A percentile compares a stretch with the other conserved stretches of the same genome.
Evolutionary conservation across 2,113 vertebrate genomes (phyloP).

Genomic region (Nothoprocta perdicaria): DNA sequence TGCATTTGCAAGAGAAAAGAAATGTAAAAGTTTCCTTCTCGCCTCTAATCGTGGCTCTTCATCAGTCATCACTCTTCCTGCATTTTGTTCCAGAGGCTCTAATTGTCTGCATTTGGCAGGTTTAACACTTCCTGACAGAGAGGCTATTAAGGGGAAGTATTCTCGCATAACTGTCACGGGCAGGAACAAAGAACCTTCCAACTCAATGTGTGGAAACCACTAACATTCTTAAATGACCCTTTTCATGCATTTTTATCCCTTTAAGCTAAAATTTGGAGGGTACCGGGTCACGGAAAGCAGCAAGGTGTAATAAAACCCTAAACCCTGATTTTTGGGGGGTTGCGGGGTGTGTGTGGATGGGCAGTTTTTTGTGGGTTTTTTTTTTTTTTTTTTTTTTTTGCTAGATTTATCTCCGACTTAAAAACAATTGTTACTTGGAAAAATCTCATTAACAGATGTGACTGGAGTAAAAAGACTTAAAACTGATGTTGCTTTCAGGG

Average conservation of each 20-base stretch:
- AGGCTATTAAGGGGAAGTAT: constrained; percentile 90
- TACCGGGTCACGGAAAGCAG: constrained; percentile 74
- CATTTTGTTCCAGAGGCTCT: constrained; percentile 85
- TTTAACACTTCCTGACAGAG: constrained; percentile 94
- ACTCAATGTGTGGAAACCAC: constrained; percentile 83
- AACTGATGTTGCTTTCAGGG: constrained; percentile 84
- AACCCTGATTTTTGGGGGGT: constrained; percentile 60
- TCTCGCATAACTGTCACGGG: constrained; percentile 89
- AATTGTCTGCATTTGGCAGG: constrained; percentile 90
- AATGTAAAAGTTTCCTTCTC: constrained; percentile 80
- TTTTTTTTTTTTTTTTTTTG: background rate
- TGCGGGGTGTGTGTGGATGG: no score
- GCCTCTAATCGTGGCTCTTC: constrained; percentile 77
- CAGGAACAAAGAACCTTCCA: constrained; percentile 86
- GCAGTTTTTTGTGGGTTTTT: background rate
- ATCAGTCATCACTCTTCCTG: constrained; percentile 84
- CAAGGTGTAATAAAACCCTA: constrained; percentile 81
- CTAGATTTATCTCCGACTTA: constrained; percentile 81
- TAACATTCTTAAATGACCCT: constrained; percentile 83
- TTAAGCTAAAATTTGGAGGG: constrained; percentile 81
- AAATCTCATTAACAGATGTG: constrained; percentile 88
- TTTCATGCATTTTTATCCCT: constrained; percentile 82
- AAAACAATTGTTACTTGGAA: constrained; percentile 85
- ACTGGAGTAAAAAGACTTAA: constrained; percentile 82
- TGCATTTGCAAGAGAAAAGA: constrained; percentile 78